A percentile compares a stretch with the other conserved stretches of the same genome.
Evolutionary conservation across 2,888 invertebrate species (phyloP).

Genomic region (Pristionchus mayeri): DNA sequence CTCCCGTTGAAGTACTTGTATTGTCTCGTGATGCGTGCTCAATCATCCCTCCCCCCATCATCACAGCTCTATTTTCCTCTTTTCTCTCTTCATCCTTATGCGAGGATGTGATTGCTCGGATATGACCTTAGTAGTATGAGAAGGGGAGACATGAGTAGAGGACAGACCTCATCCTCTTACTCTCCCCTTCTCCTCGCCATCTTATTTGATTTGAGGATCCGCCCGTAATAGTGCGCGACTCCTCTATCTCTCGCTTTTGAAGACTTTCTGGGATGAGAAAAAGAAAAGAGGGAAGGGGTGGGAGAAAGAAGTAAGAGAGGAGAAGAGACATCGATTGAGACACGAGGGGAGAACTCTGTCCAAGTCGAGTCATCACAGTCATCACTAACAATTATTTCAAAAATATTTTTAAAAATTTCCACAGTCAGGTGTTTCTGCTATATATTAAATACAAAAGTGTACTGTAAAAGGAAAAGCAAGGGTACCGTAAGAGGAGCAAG

Average conservation of each 20-base stretch:
- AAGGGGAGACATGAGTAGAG: conserved; percentile 5
- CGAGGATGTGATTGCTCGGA: conserved; percentile 6
- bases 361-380: neutral
- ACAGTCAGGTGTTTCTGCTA: no score
- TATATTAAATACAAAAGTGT: neutral
- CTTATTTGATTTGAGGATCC: conserved; percentile 45
- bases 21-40: neutral
- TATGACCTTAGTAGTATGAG: conserved; percentile 22
- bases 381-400: neutral
- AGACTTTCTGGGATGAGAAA: conserved; percentile 37
- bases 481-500: neutral
- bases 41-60: neutral
- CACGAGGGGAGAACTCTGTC: conserved; percentile 1
- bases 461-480: neutral
- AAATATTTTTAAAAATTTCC: no score
- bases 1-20: conserved; percentile 3
- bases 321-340: conserved; percentile 26
- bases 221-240: conserved; percentile 45
- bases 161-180: neutral
- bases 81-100: conserved; percentile 3
- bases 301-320: neutral
- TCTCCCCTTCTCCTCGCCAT: neutral
- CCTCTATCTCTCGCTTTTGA: conserved; percentile 10
- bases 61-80: neutral
- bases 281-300: conserved; percentile 4